Evolutionary conservation across 2,888 invertebrate genomes (phyloP).

Genomic region (Sinodicranocentrus sp.): DNA sequence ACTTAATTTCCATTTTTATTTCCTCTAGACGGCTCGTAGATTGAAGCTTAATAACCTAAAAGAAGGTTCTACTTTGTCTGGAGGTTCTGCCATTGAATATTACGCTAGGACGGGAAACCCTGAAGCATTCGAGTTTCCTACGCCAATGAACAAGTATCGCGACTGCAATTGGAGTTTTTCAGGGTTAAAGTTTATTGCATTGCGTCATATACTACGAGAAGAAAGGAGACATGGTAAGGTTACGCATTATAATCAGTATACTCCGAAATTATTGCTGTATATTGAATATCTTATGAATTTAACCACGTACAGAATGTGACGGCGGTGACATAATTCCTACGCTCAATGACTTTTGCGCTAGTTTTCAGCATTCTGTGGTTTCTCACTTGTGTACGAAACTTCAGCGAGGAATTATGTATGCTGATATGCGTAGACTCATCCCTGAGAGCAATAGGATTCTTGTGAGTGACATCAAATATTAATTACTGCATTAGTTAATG

Average conservation of each 20-base stretch:
- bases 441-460: constrained; percentile 78
- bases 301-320: constrained; percentile 81
- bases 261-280: no score
- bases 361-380: constrained; percentile 86
- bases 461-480: constrained; percentile 63
- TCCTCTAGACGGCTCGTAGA: constrained; percentile 85
- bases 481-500: no score
- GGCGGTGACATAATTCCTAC: constrained; percentile 87
- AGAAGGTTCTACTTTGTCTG: constrained; percentile 86
- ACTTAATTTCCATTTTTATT: no score
- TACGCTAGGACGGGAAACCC: constrained; percentile 87
- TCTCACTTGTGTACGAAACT: constrained; percentile 90
- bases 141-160: constrained; percentile 82
- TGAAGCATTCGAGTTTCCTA: constrained; percentile 83
- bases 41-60: constrained; percentile 89
- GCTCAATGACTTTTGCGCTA: constrained; percentile 90
- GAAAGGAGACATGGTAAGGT: constrained; percentile 82
- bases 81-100: constrained; percentile 91
- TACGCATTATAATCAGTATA: no score
- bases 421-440: constrained; percentile 83
- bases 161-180: constrained; percentile 96
- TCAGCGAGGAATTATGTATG: constrained; percentile 90
- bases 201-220: constrained; percentile 81
- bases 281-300: background rate
- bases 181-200: constrained; percentile 85